These are phyloP conservation scores for Eudasyphora cyanicolor DNA, from an alignment of 2,888 invertebrate genomes.

Conservation along the genomic window DNA sequence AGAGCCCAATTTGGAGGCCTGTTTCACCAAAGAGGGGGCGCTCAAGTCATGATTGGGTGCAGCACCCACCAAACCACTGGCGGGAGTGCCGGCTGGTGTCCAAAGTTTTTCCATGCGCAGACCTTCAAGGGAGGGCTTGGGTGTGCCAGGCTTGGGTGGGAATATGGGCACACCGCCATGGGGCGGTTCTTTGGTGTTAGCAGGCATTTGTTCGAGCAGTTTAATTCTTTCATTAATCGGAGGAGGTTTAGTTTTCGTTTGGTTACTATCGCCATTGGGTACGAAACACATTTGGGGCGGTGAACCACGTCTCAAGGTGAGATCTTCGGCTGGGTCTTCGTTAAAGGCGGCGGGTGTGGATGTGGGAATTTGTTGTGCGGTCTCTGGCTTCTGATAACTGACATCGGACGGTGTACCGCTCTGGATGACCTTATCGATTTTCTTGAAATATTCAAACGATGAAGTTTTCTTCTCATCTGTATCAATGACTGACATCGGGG, in stretches of 20 bases:
- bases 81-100: conserved; percentile 78
- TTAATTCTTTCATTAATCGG: conserved; percentile 83
- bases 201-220: conserved; percentile 83
- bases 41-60: conserved; percentile 78
- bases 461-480: conserved; percentile 84
- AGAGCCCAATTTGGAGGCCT: conserved; percentile 71
- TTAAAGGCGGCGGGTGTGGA: conserved; percentile 68
- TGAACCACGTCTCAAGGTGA: conserved; percentile 85
- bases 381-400: conserved; percentile 50
- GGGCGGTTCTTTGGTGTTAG: conserved; percentile 81
- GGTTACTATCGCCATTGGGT: conserved; percentile 81
- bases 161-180: conserved; percentile 82
- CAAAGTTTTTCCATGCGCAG: conserved; percentile 86
- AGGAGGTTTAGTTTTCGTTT: conserved; percentile 74
- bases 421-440: conserved; percentile 79
- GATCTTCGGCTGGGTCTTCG: conserved; percentile 69
- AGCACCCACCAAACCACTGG: conserved; percentile 72
- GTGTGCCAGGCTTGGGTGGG: conserved; percentile 74
- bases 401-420: conserved; percentile 68
- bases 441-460: conserved; percentile 85
- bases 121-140: conserved; percentile 84
- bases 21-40: conserved; percentile 81
- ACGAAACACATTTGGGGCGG: conserved; percentile 86
- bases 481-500: conserved; percentile 69
- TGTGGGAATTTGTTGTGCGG: conserved; percentile 63